These are phyloP conservation scores for Silurus glanis DNA, from an alignment of 2,113 vertebrate genomes.

Conservation along the genomic window DNA sequence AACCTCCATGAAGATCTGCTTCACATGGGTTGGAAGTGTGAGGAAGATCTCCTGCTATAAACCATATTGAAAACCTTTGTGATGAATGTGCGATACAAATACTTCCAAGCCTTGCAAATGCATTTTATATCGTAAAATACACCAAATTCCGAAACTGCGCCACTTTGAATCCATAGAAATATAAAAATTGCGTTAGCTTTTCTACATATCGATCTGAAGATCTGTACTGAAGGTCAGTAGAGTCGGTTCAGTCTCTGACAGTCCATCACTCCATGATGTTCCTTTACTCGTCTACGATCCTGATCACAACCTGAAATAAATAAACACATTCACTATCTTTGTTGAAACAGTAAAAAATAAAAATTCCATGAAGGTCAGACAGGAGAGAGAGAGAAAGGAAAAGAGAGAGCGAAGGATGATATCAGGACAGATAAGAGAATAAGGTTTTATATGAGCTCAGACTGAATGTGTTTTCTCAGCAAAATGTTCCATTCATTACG, in stretches of 20 bases:
- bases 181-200: no score
- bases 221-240: no score
- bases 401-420: constrained; percentile 50
- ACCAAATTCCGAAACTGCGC: no score
- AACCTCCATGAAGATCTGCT: no score
- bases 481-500: constrained; percentile 62
- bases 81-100: no score
- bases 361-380: constrained; percentile 23
- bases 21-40: no score
- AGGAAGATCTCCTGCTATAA: no score
- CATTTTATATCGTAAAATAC: no score
- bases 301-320: background rate
- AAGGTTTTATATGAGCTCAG: constrained; percentile 56
- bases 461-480: constrained; percentile 62
- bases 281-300: background rate
- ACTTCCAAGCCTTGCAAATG: no score
- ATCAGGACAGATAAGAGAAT: constrained; percentile 58
- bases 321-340: background rate
- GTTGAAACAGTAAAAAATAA: background rate
- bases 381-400: constrained; percentile 53
- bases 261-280: background rate
- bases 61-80: no score
- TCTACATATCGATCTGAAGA: no score
- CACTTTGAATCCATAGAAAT: no score
- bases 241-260: background rate